These are phyloP conservation scores for Melanostoma mellinum DNA, from an alignment of 2,888 invertebrate species.

Conservation along the genomic window DNA sequence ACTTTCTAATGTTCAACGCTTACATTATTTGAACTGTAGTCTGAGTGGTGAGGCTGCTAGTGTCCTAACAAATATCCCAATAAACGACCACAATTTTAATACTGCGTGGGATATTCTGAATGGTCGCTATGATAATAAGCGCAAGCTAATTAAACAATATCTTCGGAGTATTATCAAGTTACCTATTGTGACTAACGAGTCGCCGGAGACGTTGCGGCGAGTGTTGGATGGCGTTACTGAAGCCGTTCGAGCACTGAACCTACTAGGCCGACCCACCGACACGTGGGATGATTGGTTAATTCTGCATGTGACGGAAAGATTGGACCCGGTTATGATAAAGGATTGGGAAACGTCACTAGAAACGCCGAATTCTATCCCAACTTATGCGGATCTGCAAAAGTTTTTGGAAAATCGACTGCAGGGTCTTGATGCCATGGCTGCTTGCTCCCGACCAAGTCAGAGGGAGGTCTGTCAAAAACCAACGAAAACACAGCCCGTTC, in stretches of 20 bases:
- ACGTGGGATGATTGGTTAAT: conserved; percentile 57
- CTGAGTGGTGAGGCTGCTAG: conserved; percentile 44
- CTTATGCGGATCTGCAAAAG: conserved; percentile 16
- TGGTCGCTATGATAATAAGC: conserved; percentile 50
- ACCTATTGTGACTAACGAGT: conserved; percentile 16
- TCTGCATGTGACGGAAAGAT: conserved; percentile 40
- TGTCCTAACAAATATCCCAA: conserved; percentile 28
- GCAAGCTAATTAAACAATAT: conserved; percentile 12
- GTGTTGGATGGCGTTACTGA: conserved; percentile 45
- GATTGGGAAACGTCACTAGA: conserved; percentile 58
- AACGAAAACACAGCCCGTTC: neutral
- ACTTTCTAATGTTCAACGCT: conserved; percentile 26
- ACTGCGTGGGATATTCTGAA: conserved; percentile 45
- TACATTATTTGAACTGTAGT: conserved; percentile 45
- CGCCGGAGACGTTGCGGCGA: conserved; percentile 12
- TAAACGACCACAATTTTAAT: conserved; percentile 44
- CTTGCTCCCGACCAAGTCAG: too few species aligned
- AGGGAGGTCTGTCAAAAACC: too few species aligned
- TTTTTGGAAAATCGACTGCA: conserved; percentile 51
- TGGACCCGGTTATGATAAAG: conserved; percentile 40
- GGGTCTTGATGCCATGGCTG: conserved; percentile 21
- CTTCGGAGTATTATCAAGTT: conserved; percentile 30
- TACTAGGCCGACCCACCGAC: conserved; percentile 38
- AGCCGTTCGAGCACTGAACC: conserved; percentile 43
- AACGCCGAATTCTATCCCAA: conserved; percentile 36